These are phyloP conservation scores for Eriosoma lanigerum DNA, from an alignment of 1,140 invertebrate species.

Conservation along the genomic window DNA sequence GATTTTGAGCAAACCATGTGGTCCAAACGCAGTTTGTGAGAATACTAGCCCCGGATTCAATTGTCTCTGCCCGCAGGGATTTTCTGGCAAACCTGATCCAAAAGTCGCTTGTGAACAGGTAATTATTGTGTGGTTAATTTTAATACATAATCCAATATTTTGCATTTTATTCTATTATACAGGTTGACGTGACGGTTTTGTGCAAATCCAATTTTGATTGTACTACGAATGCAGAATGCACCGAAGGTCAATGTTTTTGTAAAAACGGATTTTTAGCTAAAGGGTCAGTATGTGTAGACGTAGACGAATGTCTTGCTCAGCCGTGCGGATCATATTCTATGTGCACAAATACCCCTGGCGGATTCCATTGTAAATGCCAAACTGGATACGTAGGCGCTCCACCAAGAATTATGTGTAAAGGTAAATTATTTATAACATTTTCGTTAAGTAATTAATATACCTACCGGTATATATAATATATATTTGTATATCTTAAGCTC, in stretches of 20 bases:
- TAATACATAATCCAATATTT: not conserved
- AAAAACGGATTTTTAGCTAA: conserved; percentile 81
- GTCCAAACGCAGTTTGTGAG: conserved; percentile 81
- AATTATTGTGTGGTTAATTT: conserved; percentile 53
- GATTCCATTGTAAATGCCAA: conserved; percentile 84
- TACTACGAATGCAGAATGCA: conserved; percentile 87
- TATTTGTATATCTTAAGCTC: conserved; percentile 63
- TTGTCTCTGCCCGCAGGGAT: conserved; percentile 87
- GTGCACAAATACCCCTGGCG: conserved; percentile 82
- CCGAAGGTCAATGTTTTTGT: conserved; percentile 87
- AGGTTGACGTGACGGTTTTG: conserved; percentile 81
- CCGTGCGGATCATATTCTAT: conserved; percentile 78
- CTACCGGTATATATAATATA: no score
- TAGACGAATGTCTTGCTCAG: conserved; percentile 78
- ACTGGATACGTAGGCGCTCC: conserved; percentile 81
- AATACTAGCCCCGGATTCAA: conserved; percentile 84
- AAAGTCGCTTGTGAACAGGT: conserved; percentile 85
- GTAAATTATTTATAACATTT: conserved; percentile 57
- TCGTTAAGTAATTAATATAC: not conserved
- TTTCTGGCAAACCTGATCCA: conserved; percentile 75
- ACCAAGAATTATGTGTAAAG: conserved; percentile 76
- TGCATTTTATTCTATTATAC: conserved; percentile 53
- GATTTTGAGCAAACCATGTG: conserved; percentile 78
- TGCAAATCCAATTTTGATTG: conserved; percentile 88
- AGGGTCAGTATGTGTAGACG: conserved; percentile 75